A percentile compares a stretch with the other conserved stretches of the same genome.
phyloP scores from a whole-genome alignment of 2,113 vertebrate genomes.

The Thermophis baileyi region DNA sequence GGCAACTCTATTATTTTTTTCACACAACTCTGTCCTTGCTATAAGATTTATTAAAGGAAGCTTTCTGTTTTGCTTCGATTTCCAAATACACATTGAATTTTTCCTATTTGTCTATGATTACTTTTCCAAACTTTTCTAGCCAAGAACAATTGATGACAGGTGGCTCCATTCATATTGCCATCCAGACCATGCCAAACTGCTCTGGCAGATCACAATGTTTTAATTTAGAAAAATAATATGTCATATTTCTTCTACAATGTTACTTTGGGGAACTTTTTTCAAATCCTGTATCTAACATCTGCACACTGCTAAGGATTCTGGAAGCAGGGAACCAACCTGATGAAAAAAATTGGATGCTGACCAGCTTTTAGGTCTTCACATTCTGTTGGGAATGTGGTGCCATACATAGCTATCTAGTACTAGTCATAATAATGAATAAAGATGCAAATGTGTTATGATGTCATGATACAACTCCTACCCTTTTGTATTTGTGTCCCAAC shows the following conservation, averaged over 20 bases:
- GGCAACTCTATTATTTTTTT: neutral
- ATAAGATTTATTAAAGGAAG: neutral
- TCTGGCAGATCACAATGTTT: neutral
- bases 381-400: neutral
- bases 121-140: neutral
- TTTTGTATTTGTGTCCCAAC: neutral
- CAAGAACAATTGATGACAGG: neutral
- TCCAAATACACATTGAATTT: neutral
- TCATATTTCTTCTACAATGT: neutral
- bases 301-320: neutral
- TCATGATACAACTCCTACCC: neutral
- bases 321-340: neutral
- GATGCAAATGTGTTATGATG: neutral
- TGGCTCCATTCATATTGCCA: neutral
- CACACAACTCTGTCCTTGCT: neutral
- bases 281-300: neutral
- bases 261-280: neutral
- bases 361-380: neutral
- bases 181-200: neutral
- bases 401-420: neutral
- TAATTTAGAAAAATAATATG: neutral
- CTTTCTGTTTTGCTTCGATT: neutral
- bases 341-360: neutral
- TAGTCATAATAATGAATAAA: neutral
- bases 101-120: neutral